These are phyloP conservation scores for Fringilla coelebs DNA, from an alignment of 2,797 vertebrate genomes.

Conservation along the genomic window DNA sequence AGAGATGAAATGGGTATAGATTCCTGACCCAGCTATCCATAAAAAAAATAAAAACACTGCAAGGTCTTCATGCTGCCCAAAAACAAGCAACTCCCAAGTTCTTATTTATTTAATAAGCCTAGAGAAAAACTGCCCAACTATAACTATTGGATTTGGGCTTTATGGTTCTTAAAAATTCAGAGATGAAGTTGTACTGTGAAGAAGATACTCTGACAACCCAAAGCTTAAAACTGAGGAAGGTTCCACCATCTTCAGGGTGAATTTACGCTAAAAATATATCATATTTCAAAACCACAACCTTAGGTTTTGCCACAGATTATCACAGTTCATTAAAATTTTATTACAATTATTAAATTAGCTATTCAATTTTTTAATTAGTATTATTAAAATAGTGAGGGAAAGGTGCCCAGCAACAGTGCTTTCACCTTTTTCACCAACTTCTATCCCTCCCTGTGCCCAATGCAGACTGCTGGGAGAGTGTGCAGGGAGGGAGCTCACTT, in stretches of 20 bases:
- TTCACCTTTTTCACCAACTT: not conserved
- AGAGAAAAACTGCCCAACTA: not conserved
- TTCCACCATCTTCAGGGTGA: not conserved
- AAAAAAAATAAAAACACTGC: not conserved
- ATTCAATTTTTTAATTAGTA: not conserved
- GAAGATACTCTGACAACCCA: not conserved
- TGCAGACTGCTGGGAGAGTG: not conserved
- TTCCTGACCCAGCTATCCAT: not conserved
- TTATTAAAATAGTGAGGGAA: not conserved
- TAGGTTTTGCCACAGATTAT: not conserved
- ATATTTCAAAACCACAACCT: not conserved
- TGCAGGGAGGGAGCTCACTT: not conserved
- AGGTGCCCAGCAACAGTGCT: not conserved
- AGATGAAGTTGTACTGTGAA: not conserved
- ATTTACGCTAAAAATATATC: not conserved
- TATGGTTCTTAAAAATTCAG: not conserved
- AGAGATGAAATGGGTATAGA: not conserved
- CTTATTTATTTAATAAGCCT: not conserved
- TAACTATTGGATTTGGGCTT: not conserved
- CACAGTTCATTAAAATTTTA: not conserved
- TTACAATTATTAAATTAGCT: not conserved
- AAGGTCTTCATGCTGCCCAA: not conserved
- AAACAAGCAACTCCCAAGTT: not conserved
- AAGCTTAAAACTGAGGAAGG: not conserved
- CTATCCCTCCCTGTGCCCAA: not conserved